These are phyloP conservation scores for Zaprionus camerounensis DNA, from an alignment of 1,140 invertebrate species.

Conservation along the genomic window DNA sequence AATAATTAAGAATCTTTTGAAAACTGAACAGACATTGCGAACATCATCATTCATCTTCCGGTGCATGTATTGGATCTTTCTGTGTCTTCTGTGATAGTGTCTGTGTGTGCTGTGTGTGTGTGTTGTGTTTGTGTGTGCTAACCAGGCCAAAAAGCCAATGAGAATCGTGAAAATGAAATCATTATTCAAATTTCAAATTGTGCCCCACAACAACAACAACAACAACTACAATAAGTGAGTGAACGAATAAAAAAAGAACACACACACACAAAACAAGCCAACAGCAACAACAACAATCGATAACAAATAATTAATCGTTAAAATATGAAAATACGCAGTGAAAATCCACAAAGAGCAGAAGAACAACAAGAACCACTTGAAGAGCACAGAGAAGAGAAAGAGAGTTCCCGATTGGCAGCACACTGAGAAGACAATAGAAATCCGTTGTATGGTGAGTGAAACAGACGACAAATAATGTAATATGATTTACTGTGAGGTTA, in stretches of 20 bases:
- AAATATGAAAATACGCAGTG: slow-evolving; percentile 55
- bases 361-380: slow-evolving; percentile 33
- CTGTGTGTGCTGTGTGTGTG: slow-evolving; percentile 9
- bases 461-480: not conserved
- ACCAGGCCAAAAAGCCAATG: slow-evolving; percentile 37
- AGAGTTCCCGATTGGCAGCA: slow-evolving; percentile 3
- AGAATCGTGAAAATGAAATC: slow-evolving; percentile 57
- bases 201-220: not conserved
- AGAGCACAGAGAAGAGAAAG: slow-evolving; percentile 36
- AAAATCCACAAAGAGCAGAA: slow-evolving; percentile 25
- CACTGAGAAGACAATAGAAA: slow-evolving; percentile 18
- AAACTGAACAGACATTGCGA: slow-evolving; percentile 3
- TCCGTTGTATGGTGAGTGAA: slow-evolving; percentile 36
- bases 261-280: not conserved
- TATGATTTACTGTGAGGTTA: too few relatives aligned
- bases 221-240: slow-evolving; percentile 38
- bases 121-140: slow-evolving; percentile 35
- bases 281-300: slow-evolving; percentile 16
- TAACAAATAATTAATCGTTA: slow-evolving; percentile 47
- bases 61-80: slow-evolving; percentile 10
- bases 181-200: slow-evolving; percentile 56
- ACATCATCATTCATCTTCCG: slow-evolving; percentile 3
- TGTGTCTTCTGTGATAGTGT: slow-evolving; percentile 20
- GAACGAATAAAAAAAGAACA: slow-evolving; percentile 25
- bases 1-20: not conserved